Conservation (phyloP, 2,888 invertebrate genomes). For the Diaperis boleti region DNA sequence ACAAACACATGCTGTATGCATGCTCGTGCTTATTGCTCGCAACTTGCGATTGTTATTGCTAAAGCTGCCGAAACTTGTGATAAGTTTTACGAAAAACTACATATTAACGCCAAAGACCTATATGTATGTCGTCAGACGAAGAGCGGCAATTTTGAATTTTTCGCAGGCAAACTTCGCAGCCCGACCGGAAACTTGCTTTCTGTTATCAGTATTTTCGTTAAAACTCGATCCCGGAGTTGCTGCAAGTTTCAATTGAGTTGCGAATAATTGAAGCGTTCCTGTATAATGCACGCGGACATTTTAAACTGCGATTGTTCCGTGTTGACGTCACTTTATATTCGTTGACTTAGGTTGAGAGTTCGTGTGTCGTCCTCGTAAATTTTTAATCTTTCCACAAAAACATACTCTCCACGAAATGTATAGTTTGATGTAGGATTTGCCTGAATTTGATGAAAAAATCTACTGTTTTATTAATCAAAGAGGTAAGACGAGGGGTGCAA, state of each 20-base stretch:
- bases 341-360: conserved; percentile 58
- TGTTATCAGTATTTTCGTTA: conserved; percentile 45
- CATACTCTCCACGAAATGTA: conserved; percentile 52
- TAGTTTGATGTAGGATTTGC: conserved; percentile 51
- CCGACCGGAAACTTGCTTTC: not conserved
- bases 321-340: conserved; percentile 59
- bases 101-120: too few species aligned
- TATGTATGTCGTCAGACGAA: too few species aligned
- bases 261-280: conserved; percentile 59
- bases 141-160: too few species aligned
- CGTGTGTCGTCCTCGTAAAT: conserved; percentile 60
- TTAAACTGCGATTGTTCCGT: conserved; percentile 54
- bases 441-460: conserved; percentile 48
- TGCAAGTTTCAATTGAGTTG: conserved; percentile 60
- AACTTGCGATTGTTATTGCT: conserved; percentile 42
- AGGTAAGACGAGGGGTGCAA: too few species aligned
- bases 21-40: conserved; percentile 57
- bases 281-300: conserved; percentile 60
- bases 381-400: conserved; percentile 58
- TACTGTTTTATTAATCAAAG: conserved; percentile 50
- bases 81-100: conserved; percentile 7
- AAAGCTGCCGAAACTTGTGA: conserved; percentile 19
- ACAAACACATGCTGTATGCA: conserved; percentile 59
- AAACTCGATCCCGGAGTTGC: conserved; percentile 53
- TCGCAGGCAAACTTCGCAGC: too few species aligned